phyloP scores from a whole-genome alignment of 2,888 invertebrate species.

The Sphecodes monilicornis region DNA sequence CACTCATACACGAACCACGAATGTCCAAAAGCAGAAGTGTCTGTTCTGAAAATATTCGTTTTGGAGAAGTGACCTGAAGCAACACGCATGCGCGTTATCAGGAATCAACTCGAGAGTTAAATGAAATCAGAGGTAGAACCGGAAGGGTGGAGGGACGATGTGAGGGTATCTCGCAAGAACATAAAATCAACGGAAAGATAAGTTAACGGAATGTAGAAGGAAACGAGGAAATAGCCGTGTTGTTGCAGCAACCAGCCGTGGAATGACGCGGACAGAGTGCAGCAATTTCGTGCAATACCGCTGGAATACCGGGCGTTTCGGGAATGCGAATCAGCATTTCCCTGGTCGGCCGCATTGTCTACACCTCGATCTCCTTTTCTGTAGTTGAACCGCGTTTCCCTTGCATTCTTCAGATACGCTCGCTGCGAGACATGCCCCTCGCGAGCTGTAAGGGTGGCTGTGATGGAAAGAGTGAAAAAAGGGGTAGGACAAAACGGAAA shows the following conservation, averaged over 20 bases:
- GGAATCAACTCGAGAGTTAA: neutral
- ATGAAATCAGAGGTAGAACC: neutral
- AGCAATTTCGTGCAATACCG: slow-evolving; percentile 84
- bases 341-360: slow-evolving; percentile 68
- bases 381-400: slow-evolving; percentile 14
- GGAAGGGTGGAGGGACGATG: neutral
- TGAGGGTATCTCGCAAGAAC: slow-evolving; percentile 6
- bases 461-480: neutral
- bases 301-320: slow-evolving; percentile 82
- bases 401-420: slow-evolving; percentile 28
- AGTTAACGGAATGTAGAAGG: slow-evolving; percentile 23
- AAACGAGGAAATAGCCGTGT: slow-evolving; percentile 56
- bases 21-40: too few species aligned
- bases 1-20: too few species aligned
- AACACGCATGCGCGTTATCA: neutral
- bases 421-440: neutral
- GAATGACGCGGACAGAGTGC: slow-evolving; percentile 83
- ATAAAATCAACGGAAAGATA: slow-evolving; percentile 18
- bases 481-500: neutral
- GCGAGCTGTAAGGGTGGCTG: neutral
- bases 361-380: slow-evolving; percentile 33
- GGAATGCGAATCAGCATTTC: slow-evolving; percentile 83
- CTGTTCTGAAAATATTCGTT: neutral
- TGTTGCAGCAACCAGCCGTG: slow-evolving; percentile 65
- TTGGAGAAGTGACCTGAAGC: neutral